Percentiles rank a stretch among this genome's conserved stretches.
These are phyloP conservation scores for Sphaerodactylus townsendi DNA, from an alignment of 2,113 vertebrate genomes.

Conservation along the genomic window DNA sequence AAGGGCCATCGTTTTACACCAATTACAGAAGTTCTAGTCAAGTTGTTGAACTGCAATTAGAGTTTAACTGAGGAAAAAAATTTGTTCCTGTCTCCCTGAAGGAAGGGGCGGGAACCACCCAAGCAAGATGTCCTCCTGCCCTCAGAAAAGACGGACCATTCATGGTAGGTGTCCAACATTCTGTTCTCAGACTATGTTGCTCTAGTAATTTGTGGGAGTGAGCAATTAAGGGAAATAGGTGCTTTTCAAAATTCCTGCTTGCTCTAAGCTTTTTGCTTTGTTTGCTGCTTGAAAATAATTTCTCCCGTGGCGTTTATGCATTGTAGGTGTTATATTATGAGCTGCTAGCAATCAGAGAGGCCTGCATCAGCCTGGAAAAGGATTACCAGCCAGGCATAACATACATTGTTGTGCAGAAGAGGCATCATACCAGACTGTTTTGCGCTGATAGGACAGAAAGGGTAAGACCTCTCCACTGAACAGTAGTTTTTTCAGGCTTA, in stretches of 20 bases:
- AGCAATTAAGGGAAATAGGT: not conserved
- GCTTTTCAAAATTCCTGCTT: not conserved
- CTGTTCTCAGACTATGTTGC: not conserved
- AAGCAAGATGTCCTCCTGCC: too few relatives aligned
- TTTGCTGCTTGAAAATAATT: not conserved
- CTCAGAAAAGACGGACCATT: too few relatives aligned
- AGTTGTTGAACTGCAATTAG: too few relatives aligned
- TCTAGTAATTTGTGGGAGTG: too few relatives aligned
- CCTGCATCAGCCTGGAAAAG: constrained; percentile 98
- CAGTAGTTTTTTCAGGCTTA: not conserved
- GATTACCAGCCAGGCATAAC: constrained; percentile 99
- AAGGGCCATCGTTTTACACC: too few relatives aligned
- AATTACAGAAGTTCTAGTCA: too few relatives aligned
- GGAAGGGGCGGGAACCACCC: too few relatives aligned
- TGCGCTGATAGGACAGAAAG: constrained; percentile 98
- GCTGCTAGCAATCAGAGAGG: constrained; percentile 96
- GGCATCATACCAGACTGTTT: constrained; percentile 98
- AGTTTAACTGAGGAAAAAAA: too few relatives aligned
- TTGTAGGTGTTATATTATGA: constrained; percentile 96
- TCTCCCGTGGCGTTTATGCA: constrained; percentile 33
- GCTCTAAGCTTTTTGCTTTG: not conserved
- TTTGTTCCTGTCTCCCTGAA: too few relatives aligned
- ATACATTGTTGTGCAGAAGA: constrained; percentile 98
- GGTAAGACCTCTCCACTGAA: constrained; percentile 74
- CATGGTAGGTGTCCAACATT: too few relatives aligned